Evolutionary conservation across 1,140 invertebrate species (phyloP).

Genomic region (Penaeus indicus): DNA sequence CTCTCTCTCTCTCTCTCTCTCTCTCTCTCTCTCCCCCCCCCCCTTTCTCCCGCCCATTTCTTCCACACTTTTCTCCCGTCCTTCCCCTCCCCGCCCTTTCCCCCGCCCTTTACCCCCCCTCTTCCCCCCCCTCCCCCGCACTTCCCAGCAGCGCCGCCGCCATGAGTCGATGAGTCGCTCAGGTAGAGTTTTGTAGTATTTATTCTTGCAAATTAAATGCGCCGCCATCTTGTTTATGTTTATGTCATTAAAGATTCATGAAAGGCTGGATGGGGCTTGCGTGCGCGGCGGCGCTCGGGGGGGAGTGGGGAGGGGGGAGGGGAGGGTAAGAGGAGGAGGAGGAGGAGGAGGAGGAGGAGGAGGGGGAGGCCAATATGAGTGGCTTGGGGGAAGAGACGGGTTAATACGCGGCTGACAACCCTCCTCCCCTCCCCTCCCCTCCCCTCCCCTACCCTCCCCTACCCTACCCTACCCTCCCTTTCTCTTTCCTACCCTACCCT

Average conservation of each 20-base stretch:
- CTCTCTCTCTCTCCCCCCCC: neutral
- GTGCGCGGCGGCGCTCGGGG: neutral
- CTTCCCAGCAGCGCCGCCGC: no score
- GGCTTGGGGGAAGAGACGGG: neutral
- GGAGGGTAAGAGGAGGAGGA: neutral
- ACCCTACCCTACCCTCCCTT: neutral
- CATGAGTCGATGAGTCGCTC: no score
- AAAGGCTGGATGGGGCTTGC: neutral
- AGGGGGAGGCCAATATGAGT: neutral
- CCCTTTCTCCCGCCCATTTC: no score
- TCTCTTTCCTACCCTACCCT: neutral
- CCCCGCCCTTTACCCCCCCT: no score
- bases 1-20: constrained; percentile 20
- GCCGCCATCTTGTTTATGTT: no score
- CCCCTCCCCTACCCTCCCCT: no score
- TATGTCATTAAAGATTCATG: no score
- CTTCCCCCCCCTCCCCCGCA: no score
- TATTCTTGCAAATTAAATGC: no score
- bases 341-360: neutral
- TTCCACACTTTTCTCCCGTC: no score
- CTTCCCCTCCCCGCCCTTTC: no score
- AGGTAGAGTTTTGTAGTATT: no score
- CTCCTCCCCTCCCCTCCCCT: neutral
- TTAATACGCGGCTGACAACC: neutral
- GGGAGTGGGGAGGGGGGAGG: neutral